Conservation (phyloP, 23 tunicate species). For the Clavelina lepadiformis region DNA sequence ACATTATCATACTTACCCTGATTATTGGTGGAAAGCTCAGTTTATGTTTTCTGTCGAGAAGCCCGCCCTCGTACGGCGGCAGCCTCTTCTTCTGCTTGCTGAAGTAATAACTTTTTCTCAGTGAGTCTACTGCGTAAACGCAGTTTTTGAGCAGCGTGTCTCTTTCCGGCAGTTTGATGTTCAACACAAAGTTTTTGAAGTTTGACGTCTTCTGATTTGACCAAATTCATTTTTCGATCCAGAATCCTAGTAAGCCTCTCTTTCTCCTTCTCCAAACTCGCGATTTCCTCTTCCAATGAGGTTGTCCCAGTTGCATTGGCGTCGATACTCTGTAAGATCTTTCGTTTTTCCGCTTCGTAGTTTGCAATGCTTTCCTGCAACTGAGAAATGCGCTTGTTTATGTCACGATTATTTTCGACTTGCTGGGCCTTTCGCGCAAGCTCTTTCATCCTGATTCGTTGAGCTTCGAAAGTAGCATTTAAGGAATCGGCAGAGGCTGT, state of each 20-base stretch:
- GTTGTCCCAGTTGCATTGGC: not conserved
- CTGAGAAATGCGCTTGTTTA: not conserved
- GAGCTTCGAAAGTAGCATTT: not conserved
- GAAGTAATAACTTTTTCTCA: slow-evolving; percentile 13
- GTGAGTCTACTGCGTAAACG: slow-evolving; percentile 23
- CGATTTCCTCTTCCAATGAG: not conserved
- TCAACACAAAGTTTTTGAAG: not conserved
- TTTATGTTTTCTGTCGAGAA: not conserved
- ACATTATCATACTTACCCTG: no score
- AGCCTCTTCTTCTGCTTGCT: slow-evolving; percentile 41
- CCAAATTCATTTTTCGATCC: slow-evolving; percentile 5
- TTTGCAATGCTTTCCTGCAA: not conserved
- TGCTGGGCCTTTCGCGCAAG: not conserved
- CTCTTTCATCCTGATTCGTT: not conserved
- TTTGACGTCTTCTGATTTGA: not conserved
- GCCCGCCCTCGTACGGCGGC: slow-evolving; percentile 7
- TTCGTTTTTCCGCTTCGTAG: slow-evolving; percentile 1
- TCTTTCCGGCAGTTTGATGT: not conserved
- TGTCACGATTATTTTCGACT: not conserved
- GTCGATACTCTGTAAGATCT: not conserved
- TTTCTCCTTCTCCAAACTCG: slow-evolving; percentile 1
- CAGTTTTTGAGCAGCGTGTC: slow-evolving; percentile 28
- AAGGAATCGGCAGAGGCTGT: not conserved
- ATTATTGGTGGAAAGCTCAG: no score
- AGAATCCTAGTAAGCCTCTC: slow-evolving; percentile 1